phyloP scores from a whole-genome alignment of 2,797 vertebrate species.

The Takifugu rubripes region DNA sequence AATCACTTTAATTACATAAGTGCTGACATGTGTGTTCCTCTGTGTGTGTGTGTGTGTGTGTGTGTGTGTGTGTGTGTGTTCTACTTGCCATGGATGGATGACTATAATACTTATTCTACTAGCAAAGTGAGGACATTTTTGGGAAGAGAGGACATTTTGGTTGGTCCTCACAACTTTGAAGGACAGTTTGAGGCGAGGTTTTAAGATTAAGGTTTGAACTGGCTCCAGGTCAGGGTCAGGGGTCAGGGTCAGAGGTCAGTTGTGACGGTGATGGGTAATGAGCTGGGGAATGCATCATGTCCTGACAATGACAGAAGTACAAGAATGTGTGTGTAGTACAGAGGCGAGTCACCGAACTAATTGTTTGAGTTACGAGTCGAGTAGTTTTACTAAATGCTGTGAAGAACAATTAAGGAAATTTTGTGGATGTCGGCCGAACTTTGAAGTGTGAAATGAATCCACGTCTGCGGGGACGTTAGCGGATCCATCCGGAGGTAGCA shows the following conservation, averaged over 20 bases:
- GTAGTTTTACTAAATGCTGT: conserved; percentile 36
- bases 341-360: conserved; percentile 28
- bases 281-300: too few species aligned
- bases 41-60: conserved; percentile 8
- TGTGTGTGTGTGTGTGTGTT: conserved; percentile 3
- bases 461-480: background rate
- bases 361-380: conserved; percentile 33
- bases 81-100: background rate
- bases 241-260: too few species aligned
- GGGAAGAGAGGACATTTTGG: too few species aligned
- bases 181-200: too few species aligned
- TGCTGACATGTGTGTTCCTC: conserved; percentile 29
- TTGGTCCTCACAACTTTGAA: too few species aligned
- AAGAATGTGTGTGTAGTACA: background rate
- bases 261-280: too few species aligned
- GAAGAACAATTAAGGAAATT: conserved; percentile 31
- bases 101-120: too few species aligned
- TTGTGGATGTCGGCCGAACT: conserved; percentile 41
- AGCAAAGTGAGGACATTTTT: too few species aligned
- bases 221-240: too few species aligned
- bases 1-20: conserved; percentile 57
- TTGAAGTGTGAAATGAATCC: conserved; percentile 34
- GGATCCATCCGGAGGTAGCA: conserved; percentile 5
- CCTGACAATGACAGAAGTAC: too few species aligned
- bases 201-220: too few species aligned